Percentiles rank a stretch among this genome's conserved stretches.
Evolutionary conservation across 2,113 vertebrate genomes (phyloP).

Genomic region (Vulpes ferrilata): DNA sequence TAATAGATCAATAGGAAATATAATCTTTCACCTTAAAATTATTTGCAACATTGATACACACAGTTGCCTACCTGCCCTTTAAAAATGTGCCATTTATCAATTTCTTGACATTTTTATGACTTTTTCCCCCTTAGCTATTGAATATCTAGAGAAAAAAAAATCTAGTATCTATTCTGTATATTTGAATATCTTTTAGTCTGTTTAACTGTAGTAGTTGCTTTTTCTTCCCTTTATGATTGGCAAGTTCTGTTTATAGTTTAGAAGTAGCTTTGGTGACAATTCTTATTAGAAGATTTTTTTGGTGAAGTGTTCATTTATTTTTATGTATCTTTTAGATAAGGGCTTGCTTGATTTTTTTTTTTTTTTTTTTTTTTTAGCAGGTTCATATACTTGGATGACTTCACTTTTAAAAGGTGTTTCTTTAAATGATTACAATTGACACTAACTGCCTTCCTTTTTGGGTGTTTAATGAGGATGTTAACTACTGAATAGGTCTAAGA

Average conservation of each 20-base stretch:
- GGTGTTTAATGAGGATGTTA: neutral
- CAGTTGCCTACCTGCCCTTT: constrained; percentile 19
- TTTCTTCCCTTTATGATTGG: constrained; percentile 19
- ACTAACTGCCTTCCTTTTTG: constrained; percentile 1
- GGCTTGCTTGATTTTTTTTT: constrained; percentile 12
- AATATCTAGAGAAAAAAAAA: constrained; percentile 39
- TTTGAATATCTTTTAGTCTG: constrained; percentile 57
- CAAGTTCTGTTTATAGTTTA: constrained; percentile 33
- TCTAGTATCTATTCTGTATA: neutral
- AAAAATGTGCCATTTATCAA: neutral
- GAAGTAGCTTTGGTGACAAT: constrained; percentile 7
- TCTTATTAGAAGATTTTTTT: constrained; percentile 54
- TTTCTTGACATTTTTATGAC: constrained; percentile 31
- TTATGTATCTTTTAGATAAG: constrained; percentile 51
- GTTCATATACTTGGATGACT: constrained; percentile 7
- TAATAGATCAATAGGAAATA: constrained; percentile 27
- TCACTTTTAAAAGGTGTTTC: constrained; percentile 23
- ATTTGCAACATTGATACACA: neutral
- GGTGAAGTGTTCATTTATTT: constrained; percentile 48
- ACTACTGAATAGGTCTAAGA: neutral
- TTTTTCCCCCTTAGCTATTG: neutral
- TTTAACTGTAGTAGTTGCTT: constrained; percentile 34
- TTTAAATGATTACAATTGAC: constrained; percentile 6
- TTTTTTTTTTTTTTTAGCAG: constrained; percentile 43
- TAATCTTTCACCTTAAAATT: constrained; percentile 47